A percentile compares a stretch with the other conserved stretches of the same genome.
These are phyloP conservation scores for Stegana nigrithorax DNA, from an alignment of 2,888 invertebrate genomes.

Conservation along the genomic window DNA sequence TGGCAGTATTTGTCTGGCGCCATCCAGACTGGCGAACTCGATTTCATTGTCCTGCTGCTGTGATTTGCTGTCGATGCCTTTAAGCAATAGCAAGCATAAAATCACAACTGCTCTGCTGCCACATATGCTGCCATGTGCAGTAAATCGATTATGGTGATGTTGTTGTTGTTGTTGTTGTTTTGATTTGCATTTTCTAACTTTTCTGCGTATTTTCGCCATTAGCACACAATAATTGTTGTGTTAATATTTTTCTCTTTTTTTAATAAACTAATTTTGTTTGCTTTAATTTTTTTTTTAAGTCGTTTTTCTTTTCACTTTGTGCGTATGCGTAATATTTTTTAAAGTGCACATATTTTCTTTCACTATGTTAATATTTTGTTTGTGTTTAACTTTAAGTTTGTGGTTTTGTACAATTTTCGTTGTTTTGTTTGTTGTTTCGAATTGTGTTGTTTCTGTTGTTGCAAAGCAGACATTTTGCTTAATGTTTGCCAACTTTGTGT, in stretches of 20 bases:
- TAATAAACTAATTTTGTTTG: constrained; percentile 35
- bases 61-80: neutral
- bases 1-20: constrained; percentile 55
- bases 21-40: constrained; percentile 62
- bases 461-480: constrained; percentile 18
- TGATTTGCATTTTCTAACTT: constrained; percentile 5
- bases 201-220: constrained; percentile 6
- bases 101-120: neutral
- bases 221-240: neutral
- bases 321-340: constrained; percentile 57
- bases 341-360: constrained; percentile 17
- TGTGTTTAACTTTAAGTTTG: constrained; percentile 26
- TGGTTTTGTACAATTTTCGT: no score
- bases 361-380: constrained; percentile 21
- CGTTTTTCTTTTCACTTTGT: constrained; percentile 19
- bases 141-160: constrained; percentile 5
- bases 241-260: constrained; percentile 1
- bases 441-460: constrained; percentile 1
- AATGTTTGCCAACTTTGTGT: neutral
- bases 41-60: constrained; percentile 49
- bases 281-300: constrained; percentile 38
- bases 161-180: neutral
- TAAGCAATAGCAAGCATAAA: neutral
- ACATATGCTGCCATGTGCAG: neutral
- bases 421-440: constrained; percentile 23